Conservation (phyloP, 2,888 invertebrate genomes). For the Empis livida region DNA sequence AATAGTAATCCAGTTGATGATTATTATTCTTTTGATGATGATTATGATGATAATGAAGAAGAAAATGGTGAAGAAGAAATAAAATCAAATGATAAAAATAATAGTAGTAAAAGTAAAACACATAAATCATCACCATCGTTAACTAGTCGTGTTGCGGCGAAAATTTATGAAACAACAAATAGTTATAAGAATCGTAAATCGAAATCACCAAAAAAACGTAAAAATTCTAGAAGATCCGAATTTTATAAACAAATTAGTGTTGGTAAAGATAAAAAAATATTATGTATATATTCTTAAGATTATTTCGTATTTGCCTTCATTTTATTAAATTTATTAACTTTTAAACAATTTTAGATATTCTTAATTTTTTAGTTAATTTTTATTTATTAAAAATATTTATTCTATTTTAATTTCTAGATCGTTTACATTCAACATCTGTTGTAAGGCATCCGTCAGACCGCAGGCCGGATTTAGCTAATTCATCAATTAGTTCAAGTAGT, state of each 20-base stretch:
- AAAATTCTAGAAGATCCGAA: conserved; percentile 21
- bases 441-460: conserved; percentile 36
- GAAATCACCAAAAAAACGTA: conserved; percentile 21
- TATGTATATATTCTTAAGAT: neutral
- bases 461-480: conserved; percentile 29
- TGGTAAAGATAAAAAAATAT: conserved; percentile 21
- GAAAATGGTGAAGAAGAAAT: neutral
- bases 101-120: conserved; percentile 16
- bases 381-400: neutral
- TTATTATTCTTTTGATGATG: neutral
- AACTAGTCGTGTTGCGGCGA: conserved; percentile 31
- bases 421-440: conserved; percentile 30
- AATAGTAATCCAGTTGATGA: no score
- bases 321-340: neutral
- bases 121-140: conserved; percentile 25
- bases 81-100: conserved; percentile 15
- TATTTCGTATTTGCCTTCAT: neutral
- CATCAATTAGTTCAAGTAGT: conserved; percentile 26
- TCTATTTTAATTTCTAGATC: conserved; percentile 21
- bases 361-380: no score
- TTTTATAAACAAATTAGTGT: conserved; percentile 28
- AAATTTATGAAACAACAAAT: conserved; percentile 28
- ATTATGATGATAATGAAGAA: conserved; percentile 4
- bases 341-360: no score
- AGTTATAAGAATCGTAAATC: conserved; percentile 26